Percentiles rank a stretch among this genome's conserved stretches.
Evolutionary conservation across 2,888 invertebrate species (phyloP).

Genomic region (Sturmia bella): DNA sequence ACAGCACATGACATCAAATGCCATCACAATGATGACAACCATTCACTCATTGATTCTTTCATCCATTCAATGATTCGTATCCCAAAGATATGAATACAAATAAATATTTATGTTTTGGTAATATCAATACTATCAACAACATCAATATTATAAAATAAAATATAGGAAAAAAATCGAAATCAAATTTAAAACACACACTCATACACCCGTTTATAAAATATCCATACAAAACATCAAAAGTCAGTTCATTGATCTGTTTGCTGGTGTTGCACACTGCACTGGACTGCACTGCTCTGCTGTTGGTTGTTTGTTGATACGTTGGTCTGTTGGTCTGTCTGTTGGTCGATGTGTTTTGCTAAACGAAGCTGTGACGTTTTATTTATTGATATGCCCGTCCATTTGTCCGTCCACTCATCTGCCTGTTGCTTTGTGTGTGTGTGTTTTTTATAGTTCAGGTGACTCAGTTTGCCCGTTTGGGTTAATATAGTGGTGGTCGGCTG

Average conservation of each 20-base stretch:
- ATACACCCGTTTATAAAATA: slow-evolving; percentile 7
- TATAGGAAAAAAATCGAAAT: slow-evolving; percentile 18
- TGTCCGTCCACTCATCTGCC: background rate
- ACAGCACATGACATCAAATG: slow-evolving; percentile 32
- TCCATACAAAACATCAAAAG: slow-evolving; percentile 39
- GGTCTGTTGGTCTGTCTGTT: background rate
- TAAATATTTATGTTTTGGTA: slow-evolving; percentile 36
- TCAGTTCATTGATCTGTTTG: slow-evolving; percentile 60
- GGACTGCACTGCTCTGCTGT: too few relatives aligned
- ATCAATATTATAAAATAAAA: slow-evolving; percentile 8
- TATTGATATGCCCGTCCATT: slow-evolving; percentile 12
- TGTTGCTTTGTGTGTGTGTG: slow-evolving; percentile 14
- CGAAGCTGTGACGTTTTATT: slow-evolving; percentile 58
- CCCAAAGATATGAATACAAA: slow-evolving; percentile 11
- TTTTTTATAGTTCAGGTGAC: slow-evolving; percentile 16
- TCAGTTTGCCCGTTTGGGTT: slow-evolving; percentile 45
- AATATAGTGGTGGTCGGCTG: too few relatives aligned
- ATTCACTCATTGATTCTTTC: slow-evolving; percentile 30
- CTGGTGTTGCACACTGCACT: background rate
- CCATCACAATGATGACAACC: slow-evolving; percentile 35
- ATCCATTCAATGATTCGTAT: slow-evolving; percentile 13
- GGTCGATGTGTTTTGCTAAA: slow-evolving; percentile 42
- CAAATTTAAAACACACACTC: slow-evolving; percentile 24
- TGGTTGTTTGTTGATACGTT: background rate
- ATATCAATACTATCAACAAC: slow-evolving; percentile 20